Evolutionary conservation across 2,113 vertebrate genomes (phyloP), one percentile per base, ranked within the genome.

Genomic region (Rhea pennata): DNA sequence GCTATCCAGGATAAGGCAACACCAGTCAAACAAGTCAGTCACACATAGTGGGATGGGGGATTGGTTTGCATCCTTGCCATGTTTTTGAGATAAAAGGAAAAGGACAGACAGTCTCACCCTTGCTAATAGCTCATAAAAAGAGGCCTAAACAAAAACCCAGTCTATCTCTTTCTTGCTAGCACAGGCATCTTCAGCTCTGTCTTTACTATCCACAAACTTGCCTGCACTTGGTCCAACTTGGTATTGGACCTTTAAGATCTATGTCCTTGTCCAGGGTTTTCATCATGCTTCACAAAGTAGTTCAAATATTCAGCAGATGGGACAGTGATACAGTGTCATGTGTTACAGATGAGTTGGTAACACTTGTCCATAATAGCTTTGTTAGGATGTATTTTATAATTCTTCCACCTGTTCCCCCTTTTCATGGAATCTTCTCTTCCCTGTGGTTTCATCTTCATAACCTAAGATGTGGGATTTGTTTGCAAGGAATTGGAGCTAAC

Each of bases 241-340:
- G 90, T 9, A 72, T 62, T 73, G 42, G 80, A 93, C 58, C 58
- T 78, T 39, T 65, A 79, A 84, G 23, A 85, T 58, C 77, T 81
- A 92, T 80, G 90, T 70, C 74, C 81, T 93, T 77, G 83, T 84
- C 70, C 46, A 50, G 61, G 44, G 40, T 87, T 93, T 91, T 0
- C 12, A 91, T 56, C 20, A 69, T 96, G 81, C 87, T 92, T 92
- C 84, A 89, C 53, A 82, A 61, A 70, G 40, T 0, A 1, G 44
- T 76, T 96, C 70, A 91, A 81, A 89, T 91, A 82, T 72, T 89
- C 81, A 82, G 77, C 90, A 95, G 95, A 93, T 96, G 94, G 84
- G 89, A 61, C 87, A 92, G 71, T 50, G 88, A 64, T 76, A 66
- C 21, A 2, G 26, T 50, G 86, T 72, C 80, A 91, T 54, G 71